Evolutionary conservation across 1,140 invertebrate species (phyloP), one percentile per base, ranked within the genome.

Genomic region (Oryzaephilus surinamensis): DNA sequence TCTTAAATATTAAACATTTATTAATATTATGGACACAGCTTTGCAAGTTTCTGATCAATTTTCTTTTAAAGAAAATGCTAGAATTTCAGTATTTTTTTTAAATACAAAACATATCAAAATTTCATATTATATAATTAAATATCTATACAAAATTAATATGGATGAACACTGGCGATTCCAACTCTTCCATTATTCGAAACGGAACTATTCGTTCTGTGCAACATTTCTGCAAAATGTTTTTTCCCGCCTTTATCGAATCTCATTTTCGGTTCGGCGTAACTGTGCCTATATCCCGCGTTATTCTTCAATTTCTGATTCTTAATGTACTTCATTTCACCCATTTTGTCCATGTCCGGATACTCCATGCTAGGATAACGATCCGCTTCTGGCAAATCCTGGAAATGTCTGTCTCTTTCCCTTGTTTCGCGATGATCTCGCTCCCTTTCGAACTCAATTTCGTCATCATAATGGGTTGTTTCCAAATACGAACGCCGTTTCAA

Each of bases 231-330:
- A 23, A 43, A 54, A 17, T 51, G 46, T 41, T 60, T 60, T 32
- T 53, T 58, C 6, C 41, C 5, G 3, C 31, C 31, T 18, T 50
- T 49, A 13, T 58, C 57, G 27, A 54, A 26, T 28, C 48, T 50
- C 18, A 57, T 11, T 40, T 57, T 59, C 0, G 60, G 60, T 51
- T 71, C 69, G 7, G 63, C 69, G 38, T 70, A 71, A 46, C 69
- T 71, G 41, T 71, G 68, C 15, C 69, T 56, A 45, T 70, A 69
- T n/a, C 66, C 66, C 7, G 47, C 53, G 2, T 46, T 37, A 6
- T 21, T 39, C 1, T 24, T 60, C 55, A 4, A 33, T 20, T 5
- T 44, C 34, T 2, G 51, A 54, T 41, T 58, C 58, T 2, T 51
- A 52, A 26, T 45, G 47, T 50, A 38, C 54, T 45, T 50, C 16